Conservation (phyloP, 2,113 vertebrate genomes). For the Pluvianellus socialis region DNA sequence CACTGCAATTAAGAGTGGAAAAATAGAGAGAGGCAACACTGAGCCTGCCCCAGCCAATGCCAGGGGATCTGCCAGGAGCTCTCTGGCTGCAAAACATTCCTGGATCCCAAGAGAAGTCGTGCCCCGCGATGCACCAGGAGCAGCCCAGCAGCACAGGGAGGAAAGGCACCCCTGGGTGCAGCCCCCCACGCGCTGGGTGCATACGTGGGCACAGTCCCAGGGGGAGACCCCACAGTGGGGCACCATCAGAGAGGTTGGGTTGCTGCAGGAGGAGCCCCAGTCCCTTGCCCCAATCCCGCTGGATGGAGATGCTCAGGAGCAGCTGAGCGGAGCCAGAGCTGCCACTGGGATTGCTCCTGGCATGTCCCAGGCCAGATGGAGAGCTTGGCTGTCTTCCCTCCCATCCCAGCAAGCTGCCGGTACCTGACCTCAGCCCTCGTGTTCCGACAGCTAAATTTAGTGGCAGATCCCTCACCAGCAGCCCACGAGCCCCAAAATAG, state of each 20-base stretch:
- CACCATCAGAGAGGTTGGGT: background rate
- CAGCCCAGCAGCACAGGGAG: too few relatives aligned
- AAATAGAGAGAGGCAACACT: background rate
- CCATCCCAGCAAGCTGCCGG: background rate
- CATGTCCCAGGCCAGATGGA: background rate
- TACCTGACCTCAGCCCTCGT: fast-evolving
- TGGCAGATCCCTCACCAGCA: background rate
- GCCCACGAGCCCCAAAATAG: fast-evolving
- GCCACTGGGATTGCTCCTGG: background rate
- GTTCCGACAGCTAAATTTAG: background rate
- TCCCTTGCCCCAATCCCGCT: fast-evolving
- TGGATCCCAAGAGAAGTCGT: background rate
- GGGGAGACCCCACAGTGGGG: background rate
- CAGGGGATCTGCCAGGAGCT: background rate
- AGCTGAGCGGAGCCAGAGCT: background rate
- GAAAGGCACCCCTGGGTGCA: background rate
- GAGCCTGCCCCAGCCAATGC: background rate
- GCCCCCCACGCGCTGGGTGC: too few relatives aligned
- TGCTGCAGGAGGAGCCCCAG: background rate
- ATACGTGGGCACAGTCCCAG: too few relatives aligned
- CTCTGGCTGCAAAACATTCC: background rate
- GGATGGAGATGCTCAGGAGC: fast-evolving
- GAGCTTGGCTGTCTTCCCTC: fast-evolving
- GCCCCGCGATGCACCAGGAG: background rate
- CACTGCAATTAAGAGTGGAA: background rate